Evolutionary conservation across 2,888 invertebrate genomes (phyloP).

Genomic region (Leucoptera coffeella): DNA sequence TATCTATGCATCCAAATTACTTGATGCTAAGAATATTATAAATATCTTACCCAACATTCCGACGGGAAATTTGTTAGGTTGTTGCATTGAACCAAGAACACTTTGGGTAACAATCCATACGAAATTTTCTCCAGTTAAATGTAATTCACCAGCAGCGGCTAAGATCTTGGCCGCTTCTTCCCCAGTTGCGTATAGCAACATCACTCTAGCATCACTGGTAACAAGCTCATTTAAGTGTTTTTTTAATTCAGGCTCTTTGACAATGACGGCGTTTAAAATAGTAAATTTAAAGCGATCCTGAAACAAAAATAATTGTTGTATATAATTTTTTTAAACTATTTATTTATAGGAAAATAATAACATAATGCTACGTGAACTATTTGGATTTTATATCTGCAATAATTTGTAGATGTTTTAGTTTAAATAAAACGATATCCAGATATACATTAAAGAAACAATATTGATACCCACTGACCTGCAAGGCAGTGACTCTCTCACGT

Average conservation of each 20-base stretch:
- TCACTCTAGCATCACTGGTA: slow-evolving; percentile 85
- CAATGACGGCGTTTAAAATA: slow-evolving; percentile 79
- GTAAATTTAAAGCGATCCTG: slow-evolving; percentile 62
- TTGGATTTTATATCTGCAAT: no score
- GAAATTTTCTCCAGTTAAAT: slow-evolving; percentile 85
- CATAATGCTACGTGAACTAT: no score
- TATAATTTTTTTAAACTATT: no score
- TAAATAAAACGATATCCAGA: no score
- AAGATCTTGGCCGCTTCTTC: slow-evolving; percentile 84
- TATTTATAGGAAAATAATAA: no score
- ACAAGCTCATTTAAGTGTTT: slow-evolving; percentile 79
- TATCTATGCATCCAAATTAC: no score
- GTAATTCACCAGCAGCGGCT: slow-evolving; percentile 65
- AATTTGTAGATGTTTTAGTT: no score
- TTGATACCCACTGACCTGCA: slow-evolving; percentile 62
- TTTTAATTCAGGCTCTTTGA: slow-evolving; percentile 63
- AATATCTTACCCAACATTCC: slow-evolving; percentile 90
- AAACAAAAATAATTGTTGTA: no score
- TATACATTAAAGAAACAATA: no score
- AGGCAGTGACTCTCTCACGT: slow-evolving; percentile 76
- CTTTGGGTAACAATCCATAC: slow-evolving; percentile 97
- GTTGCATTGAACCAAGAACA: slow-evolving; percentile 76
- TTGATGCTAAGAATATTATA: no score
- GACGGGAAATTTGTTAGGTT: slow-evolving; percentile 69
- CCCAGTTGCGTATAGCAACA: slow-evolving; percentile 85